These are phyloP conservation scores for Dryococelus australis DNA, from an alignment of 2,888 invertebrate genomes.

Conservation along the genomic window DNA sequence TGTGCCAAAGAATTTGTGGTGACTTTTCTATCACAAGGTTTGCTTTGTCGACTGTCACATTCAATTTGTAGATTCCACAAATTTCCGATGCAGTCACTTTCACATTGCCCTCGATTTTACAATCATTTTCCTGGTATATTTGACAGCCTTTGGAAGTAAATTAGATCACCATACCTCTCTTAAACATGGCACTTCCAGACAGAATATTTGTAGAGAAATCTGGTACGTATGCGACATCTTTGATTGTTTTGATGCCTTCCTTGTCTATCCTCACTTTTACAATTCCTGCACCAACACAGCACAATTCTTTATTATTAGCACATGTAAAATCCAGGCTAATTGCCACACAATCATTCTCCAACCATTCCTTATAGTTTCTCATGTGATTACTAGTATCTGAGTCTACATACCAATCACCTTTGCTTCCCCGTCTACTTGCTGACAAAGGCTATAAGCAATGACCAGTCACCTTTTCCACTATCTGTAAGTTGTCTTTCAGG, in stretches of 20 bases:
- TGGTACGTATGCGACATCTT: conserved; percentile 31
- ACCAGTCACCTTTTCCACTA: not conserved
- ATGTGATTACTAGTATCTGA: conserved; percentile 48
- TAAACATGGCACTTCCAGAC: conserved; percentile 27
- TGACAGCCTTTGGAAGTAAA: not conserved
- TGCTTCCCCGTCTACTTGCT: not conserved
- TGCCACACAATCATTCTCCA: conserved; percentile 1
- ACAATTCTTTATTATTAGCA: not conserved
- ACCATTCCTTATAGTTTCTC: conserved; percentile 36
- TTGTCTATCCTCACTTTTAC: not conserved
- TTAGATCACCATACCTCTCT: not conserved
- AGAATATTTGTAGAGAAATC: conserved; percentile 26
- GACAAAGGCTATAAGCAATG: not conserved
- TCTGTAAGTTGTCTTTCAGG: not conserved
- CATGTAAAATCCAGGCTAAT: conserved; percentile 27
- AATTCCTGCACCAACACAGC: not conserved
- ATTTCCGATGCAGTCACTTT: conserved; percentile 29
- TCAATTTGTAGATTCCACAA: conserved; percentile 29
- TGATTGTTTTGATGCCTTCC: conserved; percentile 25
- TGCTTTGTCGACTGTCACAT: conserved; percentile 19
- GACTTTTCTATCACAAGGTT: not conserved
- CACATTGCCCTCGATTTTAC: not conserved
- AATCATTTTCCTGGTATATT: conserved; percentile 16
- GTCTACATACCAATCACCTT: conserved; percentile 38
- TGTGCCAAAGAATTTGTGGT: not conserved